Base-by-base conservation (phyloP, 2,113 vertebrate genomes). In the Sterrhoptilus dennistouni region DNA sequence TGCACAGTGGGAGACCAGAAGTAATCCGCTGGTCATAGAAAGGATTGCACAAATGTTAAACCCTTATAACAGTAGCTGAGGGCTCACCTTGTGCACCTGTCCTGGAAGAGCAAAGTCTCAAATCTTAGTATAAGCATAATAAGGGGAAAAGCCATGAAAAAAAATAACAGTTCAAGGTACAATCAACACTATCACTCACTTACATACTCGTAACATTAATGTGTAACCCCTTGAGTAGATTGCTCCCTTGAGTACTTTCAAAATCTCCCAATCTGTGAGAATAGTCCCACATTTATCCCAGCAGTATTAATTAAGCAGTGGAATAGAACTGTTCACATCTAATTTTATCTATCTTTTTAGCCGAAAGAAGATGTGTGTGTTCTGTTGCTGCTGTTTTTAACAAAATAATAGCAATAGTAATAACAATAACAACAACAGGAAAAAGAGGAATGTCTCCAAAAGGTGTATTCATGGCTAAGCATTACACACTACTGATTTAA, bases 11-110 rank as follows among this genome's bases (percentile, higher is more conserved):
- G n/a, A 82, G 24, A 76, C 16, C 42, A 31, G 52, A 76, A 90
- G 14, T 33, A 25, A 63, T n/a, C 17, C 27, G 52, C n/a, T n/a
- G 60, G 36, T 33, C 42, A 29, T 1, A 20, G 64, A 71, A 57
- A 69, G 44, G 21, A 45, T 2, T n/a, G 28, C 22, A n/a, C 0
- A 0, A 53, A 5, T 61, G 9, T 25, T 74, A 59, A 59, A 6
- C 15, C 33, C 59, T 61, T 54, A 1, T 38, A 93, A 47, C 8
- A 63, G 24, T 24, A 69, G 4, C n/a, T 28, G 20, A n/a, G 45
- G 47, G 40, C 44, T 95, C 60, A 79, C 20, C 36, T 50, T 61
- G 23, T 11, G 49, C 4, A 2, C 7, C 28, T 59, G 31, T 40
- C 28, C 36, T 50, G 31, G 36, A 87, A 78, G 11, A 60, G 9